A percentile compares a stretch with the other conserved stretches of the same genome.
Evolutionary conservation across 2,797 vertebrate species (phyloP).

Genomic region (Phalanger gymnotis): DNA sequence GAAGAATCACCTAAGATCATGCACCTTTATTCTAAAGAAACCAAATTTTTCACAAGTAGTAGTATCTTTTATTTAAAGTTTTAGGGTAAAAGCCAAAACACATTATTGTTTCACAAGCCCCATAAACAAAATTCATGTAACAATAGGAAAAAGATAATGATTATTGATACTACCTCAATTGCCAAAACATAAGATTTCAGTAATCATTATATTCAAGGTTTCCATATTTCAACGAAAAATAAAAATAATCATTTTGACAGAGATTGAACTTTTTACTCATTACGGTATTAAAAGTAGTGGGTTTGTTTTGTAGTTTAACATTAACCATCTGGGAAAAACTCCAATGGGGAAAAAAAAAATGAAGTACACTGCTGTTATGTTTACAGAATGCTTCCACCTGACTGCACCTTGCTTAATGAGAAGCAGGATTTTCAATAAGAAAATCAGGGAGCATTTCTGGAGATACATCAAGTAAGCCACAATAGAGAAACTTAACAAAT

Average conservation of each 20-base stretch:
- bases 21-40: constrained; percentile 70
- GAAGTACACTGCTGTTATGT: background rate
- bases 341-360: constrained; percentile 22
- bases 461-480: background rate
- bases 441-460: constrained; percentile 4
- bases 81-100: constrained; percentile 56
- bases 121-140: constrained; percentile 7
- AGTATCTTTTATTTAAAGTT: constrained; percentile 57
- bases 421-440: constrained; percentile 4
- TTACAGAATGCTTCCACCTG: background rate
- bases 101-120: constrained; percentile 52
- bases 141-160: constrained; percentile 1
- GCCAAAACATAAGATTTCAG: background rate
- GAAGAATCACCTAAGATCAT: constrained; percentile 66
- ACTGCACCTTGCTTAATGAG: constrained; percentile 37
- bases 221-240: constrained; percentile 35
- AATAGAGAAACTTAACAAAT: background rate
- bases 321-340: constrained; percentile 39
- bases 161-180: background rate
- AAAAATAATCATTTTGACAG: constrained; percentile 20
- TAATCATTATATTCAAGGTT: background rate
- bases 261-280: constrained; percentile 52
- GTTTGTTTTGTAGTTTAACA: constrained; percentile 51
- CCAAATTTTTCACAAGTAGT: constrained; percentile 65
- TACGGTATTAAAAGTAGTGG: constrained; percentile 27